Evolutionary conservation across 2,888 invertebrate species (phyloP).

Genomic region (Lithophane leautieri): DNA sequence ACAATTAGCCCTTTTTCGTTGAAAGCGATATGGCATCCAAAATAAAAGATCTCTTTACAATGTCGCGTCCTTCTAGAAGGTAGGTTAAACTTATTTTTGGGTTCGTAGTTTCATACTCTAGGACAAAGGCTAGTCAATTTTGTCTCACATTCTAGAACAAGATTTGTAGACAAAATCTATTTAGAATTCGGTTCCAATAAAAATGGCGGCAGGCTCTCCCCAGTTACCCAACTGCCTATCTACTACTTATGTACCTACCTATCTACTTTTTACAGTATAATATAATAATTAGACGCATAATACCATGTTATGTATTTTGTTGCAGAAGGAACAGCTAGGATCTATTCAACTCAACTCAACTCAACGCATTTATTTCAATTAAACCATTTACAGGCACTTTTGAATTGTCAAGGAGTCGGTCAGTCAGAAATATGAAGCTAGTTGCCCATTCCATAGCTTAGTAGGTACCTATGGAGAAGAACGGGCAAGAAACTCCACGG

Average conservation of each 20-base stretch:
- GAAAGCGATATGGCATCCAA: neutral
- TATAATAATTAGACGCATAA: neutral
- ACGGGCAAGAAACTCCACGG: no score
- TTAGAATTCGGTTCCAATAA: conserved; percentile 28
- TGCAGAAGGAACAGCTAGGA: neutral
- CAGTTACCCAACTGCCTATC: neutral
- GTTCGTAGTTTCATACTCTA: neutral
- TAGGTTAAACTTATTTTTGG: neutral
- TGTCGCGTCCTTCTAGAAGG: neutral
- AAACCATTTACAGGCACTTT: no score
- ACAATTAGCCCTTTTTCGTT: neutral
- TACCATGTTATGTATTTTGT: neutral
- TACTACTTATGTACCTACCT: no score
- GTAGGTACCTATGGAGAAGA: no score
- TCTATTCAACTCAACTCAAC: no score
- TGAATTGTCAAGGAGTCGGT: no score
- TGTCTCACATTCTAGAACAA: neutral
- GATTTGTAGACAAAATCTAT: conserved; percentile 7
- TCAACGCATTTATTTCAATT: no score
- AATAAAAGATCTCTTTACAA: neutral
- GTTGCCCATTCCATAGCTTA: no score
- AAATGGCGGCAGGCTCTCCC: neutral
- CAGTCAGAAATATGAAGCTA: no score
- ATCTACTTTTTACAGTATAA: no score
- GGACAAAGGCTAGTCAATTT: conserved; percentile 3